A percentile compares a stretch with the other conserved stretches of the same genome.
phyloP scores from a whole-genome alignment of 2,113 vertebrate genomes.

The Phoenicopterus ruber region DNA sequence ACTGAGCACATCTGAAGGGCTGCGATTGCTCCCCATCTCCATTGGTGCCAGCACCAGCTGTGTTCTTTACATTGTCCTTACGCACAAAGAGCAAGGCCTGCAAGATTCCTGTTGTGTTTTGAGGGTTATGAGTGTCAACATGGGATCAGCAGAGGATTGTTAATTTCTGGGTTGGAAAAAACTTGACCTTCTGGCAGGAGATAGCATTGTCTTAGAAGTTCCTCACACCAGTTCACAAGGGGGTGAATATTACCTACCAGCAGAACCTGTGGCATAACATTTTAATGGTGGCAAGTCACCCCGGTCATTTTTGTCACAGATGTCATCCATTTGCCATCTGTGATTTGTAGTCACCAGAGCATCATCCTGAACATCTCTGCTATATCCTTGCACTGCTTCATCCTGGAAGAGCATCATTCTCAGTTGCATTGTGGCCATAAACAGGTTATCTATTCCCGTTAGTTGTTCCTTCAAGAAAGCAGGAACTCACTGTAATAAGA shows the following conservation, averaged over 20 bases:
- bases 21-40: neutral
- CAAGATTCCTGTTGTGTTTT: neutral
- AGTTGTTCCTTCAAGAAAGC: neutral
- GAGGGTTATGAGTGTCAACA: neutral
- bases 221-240: neutral
- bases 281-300: neutral
- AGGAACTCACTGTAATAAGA: neutral
- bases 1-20: neutral
- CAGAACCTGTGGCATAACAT: neutral
- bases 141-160: neutral
- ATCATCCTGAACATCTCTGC: neutral
- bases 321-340: neutral
- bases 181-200: neutral
- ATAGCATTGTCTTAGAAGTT: neutral
- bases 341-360: neutral
- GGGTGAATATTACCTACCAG: neutral
- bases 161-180: neutral
- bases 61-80: neutral
- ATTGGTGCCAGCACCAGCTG: neutral
- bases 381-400: neutral
- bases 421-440: neutral
- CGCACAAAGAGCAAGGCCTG: rapidly evolving
- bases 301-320: neutral
- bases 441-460: neutral
- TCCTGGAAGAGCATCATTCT: neutral